Conservation (phyloP, 2,113 vertebrate species). For the Speoplatyrhinus poulsoni region DNA sequence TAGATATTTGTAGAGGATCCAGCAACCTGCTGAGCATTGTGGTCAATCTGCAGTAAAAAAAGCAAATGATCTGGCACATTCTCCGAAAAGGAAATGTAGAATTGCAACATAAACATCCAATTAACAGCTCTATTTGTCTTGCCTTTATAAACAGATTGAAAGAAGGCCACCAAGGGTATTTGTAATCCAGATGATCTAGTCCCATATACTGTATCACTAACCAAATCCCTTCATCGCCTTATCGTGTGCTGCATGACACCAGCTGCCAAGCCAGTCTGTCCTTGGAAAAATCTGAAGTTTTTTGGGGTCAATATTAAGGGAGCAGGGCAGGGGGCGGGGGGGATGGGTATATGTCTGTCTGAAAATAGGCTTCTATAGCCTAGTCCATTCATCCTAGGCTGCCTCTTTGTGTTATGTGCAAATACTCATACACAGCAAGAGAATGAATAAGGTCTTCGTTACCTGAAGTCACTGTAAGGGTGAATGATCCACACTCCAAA, state of each 20-base stretch:
- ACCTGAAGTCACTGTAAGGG: conserved; percentile 98
- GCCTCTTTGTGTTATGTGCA: too few relatives aligned
- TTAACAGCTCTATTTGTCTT: not conserved
- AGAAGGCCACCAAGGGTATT: conserved; percentile 22
- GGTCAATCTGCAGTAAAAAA: not conserved
- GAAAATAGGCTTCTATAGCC: too few relatives aligned
- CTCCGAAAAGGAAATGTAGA: conserved; percentile 17
- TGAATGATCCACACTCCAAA: conserved; percentile 98
- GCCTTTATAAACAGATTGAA: conserved; percentile 1
- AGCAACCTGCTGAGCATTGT: conserved; percentile 12
- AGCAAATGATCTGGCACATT: conserved; percentile 7
- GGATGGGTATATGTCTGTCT: too few relatives aligned
- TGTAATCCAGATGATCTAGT: conserved; percentile 71
- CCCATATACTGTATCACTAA: conserved; percentile 67
- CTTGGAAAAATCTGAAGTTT: conserved; percentile 43
- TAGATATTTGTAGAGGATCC: conserved; percentile 30
- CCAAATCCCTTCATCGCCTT: conserved; percentile 75
- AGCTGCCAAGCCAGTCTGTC: conserved; percentile 54
- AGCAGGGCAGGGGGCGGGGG: too few relatives aligned
- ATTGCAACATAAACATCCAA: not conserved
- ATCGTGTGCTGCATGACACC: conserved; percentile 56
- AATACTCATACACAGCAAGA: not conserved
- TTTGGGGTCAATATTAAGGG: not conserved
- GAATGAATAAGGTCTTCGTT: conserved; percentile 42
- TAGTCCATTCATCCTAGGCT: too few relatives aligned